Evolutionary conservation across 2,113 vertebrate genomes (phyloP).

Genomic region (Raja brachyura): DNA sequence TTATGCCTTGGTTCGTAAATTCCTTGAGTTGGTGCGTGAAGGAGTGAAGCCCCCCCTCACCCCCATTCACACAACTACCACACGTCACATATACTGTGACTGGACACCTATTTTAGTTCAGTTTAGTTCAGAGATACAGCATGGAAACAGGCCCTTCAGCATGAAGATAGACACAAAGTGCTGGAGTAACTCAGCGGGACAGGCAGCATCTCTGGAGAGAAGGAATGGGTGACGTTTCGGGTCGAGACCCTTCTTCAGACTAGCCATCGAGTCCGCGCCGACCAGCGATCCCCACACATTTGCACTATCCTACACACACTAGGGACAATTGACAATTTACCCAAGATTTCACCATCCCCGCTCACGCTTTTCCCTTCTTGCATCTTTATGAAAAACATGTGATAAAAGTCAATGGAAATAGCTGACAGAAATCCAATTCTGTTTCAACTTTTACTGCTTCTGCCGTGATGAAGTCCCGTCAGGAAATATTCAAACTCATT

Average conservation of each 20-base stretch:
- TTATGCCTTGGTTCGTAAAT: not conserved
- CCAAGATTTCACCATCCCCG: not conserved
- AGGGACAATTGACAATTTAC: no score
- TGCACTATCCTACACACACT: no score
- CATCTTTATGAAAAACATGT: not conserved
- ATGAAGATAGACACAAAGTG: no score
- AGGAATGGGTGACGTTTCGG: no score
- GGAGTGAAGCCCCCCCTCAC: no score
- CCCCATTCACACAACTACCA: not conserved
- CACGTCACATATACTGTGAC: not conserved
- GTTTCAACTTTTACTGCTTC: not conserved
- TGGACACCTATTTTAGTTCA: not conserved
- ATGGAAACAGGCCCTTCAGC: no score
- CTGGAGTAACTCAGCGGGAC: no score
- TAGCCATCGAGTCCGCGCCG: no score
- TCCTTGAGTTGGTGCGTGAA: not conserved
- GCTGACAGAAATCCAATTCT: not conserved
- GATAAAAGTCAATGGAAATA: not conserved
- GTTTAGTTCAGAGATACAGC: no score
- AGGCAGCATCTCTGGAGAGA: no score
- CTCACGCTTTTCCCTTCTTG: not conserved
- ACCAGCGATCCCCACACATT: no score
- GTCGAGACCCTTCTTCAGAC: no score
- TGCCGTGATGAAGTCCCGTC: not conserved
- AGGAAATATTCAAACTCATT: not conserved